Percentiles rank a stretch among this genome's conserved stretches.
Evolutionary conservation across 37 sponge, comb jelly and placozoan genomes (phyloP).

Genomic region (Trichoplax adhaerens): DNA sequence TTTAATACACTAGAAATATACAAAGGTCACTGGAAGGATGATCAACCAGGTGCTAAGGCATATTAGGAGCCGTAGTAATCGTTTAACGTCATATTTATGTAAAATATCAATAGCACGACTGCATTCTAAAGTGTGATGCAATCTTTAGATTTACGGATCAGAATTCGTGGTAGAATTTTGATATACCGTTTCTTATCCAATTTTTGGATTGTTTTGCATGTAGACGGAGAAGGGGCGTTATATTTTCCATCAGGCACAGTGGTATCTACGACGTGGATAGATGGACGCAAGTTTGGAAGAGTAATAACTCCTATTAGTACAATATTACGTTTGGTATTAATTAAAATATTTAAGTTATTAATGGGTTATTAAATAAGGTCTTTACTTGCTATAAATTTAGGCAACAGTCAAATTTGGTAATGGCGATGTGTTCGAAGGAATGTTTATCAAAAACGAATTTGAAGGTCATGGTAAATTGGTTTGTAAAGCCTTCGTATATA

Average conservation of each 20-base stretch:
- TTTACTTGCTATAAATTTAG: constrained; percentile 8
- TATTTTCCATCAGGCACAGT: background rate
- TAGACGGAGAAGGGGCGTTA: constrained; percentile 1
- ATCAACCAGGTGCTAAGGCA: constrained; percentile 41
- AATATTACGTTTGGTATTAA: background rate
- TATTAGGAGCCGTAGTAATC: background rate
- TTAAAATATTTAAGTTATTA: background rate
- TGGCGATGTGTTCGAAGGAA: constrained; percentile 66
- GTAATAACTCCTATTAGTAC: background rate
- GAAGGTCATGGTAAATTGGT: constrained; percentile 46
- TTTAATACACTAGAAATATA: constrained; percentile 84
- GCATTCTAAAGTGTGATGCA: too few species aligned
- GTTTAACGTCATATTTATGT: background rate
- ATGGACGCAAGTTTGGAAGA: background rate
- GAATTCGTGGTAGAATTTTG: too few species aligned
- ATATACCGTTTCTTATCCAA: too few species aligned
- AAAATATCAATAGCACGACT: too few species aligned
- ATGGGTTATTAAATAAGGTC: background rate
- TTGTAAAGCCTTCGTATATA: constrained; percentile 1
- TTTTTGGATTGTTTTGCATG: background rate
- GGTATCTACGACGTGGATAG: background rate
- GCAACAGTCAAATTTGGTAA: constrained; percentile 57
- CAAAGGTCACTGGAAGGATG: constrained; percentile 54
- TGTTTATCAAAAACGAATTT: constrained; percentile 45
- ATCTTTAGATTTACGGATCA: too few species aligned